Evolutionary conservation across 2,113 vertebrate genomes (phyloP).

Genomic region (Trematomus loennbergii): DNA sequence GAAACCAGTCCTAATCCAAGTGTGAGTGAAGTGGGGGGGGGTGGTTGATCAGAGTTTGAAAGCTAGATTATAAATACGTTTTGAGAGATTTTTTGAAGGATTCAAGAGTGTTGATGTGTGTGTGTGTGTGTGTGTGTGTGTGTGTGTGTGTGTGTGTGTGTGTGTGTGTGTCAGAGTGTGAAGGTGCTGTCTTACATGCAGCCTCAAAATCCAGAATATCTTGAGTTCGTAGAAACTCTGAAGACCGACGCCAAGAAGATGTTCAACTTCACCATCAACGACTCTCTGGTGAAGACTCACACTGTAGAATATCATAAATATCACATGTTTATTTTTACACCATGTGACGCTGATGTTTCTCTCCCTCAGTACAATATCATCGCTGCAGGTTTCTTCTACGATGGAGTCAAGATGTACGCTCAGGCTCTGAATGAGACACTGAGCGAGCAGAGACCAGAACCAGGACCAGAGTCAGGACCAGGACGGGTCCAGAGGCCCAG

Average conservation of each 20-base stretch:
- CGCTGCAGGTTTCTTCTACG: conserved; percentile 93
- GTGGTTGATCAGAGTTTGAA: no score
- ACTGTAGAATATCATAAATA: no score
- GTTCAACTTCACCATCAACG: conserved; percentile 88
- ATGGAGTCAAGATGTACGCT: conserved; percentile 91
- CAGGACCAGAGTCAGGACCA: conserved; percentile 51
- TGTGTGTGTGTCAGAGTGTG: conserved; percentile 82
- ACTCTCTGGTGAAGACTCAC: conserved; percentile 82
- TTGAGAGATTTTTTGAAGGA: no score
- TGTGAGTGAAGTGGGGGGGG: no score
- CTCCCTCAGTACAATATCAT: conserved; percentile 86
- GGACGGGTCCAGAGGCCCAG: conserved; percentile 50
- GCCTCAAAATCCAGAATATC: conserved; percentile 86
- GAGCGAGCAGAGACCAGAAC: conserved; percentile 75
- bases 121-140: no score
- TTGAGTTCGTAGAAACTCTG: conserved; percentile 83
- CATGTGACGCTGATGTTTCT: not conserved
- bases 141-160: not conserved
- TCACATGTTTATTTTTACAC: no score
- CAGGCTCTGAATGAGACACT: conserved; percentile 92
- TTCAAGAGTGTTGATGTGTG: no score
- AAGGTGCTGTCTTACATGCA: conserved; percentile 90
- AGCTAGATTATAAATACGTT: no score
- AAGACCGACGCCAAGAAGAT: conserved; percentile 76
- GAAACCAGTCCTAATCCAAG: no score